Conservation (phyloP, 2,888 invertebrate genomes). For the Dilophus febrilis region DNA sequence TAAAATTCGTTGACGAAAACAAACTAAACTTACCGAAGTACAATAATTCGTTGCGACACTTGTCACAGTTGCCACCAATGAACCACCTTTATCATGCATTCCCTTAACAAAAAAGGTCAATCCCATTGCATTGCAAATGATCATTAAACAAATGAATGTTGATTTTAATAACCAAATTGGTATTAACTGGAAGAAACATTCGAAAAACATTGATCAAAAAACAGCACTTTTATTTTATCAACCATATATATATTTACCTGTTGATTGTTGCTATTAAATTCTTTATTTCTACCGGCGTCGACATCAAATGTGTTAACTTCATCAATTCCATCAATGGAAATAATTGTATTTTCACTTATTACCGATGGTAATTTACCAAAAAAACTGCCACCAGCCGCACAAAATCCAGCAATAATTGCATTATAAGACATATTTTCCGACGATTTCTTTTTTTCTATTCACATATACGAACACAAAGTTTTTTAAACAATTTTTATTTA, state of each 20-base stretch:
- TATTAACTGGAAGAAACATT: constrained; percentile 20
- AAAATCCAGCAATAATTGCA: constrained; percentile 34
- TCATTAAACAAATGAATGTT: constrained; percentile 33
- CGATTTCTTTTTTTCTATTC: no score
- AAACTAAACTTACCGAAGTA: constrained; percentile 31
- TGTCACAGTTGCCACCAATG: constrained; percentile 38
- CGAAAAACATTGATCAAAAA: no score
- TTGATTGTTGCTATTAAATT: no score
- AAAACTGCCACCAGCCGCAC: constrained; percentile 39
- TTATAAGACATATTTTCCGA: constrained; percentile 18
- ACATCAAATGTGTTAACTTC: not conserved
- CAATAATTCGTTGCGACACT: constrained; percentile 43
- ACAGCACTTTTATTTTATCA: not conserved
- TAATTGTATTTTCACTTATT: no score
- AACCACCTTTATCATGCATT: constrained; percentile 35
- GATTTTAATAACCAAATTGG: constrained; percentile 20
- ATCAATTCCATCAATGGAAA: not conserved
- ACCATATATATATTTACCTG: constrained; percentile 13
- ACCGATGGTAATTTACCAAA: constrained; percentile 37
- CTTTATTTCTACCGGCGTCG: no score
- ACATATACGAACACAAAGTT: no score
- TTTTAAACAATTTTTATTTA: no score
- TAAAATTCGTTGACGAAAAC: constrained; percentile 13
- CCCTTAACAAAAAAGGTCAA: constrained; percentile 42
- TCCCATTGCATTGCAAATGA: constrained; percentile 36